Evolutionary conservation across 2,113 vertebrate genomes (phyloP), one percentile per base, ranked within the genome.

Genomic region (Brachyistius frenatus): DNA sequence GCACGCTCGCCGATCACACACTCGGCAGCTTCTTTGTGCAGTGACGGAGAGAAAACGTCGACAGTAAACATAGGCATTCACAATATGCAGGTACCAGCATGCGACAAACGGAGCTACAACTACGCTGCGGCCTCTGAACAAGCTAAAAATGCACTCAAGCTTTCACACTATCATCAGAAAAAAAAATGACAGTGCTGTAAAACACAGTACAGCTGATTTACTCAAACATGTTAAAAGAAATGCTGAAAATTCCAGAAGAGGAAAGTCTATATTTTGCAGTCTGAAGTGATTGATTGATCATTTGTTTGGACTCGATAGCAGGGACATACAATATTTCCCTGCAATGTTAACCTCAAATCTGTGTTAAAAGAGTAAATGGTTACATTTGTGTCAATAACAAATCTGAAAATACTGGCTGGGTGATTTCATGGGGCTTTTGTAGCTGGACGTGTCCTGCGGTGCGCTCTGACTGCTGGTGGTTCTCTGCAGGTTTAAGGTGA

Each of bases 381-480:
- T 44, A 44, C 10, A 14, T 39, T 4, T 5, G 14, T 1, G 4
- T 92, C 71, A 95, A 81, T 95, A 95, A 60, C 95, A 94, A 58
- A 95, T 95, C 88, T 95, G 96, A 84, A 97, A 97, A 84, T 95
- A 95, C 69, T 94, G 93, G 91, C 94, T 94, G 66, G 93, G 93
- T 33, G 95, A 95, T 81, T 95, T 95, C 84, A 93, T 81, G 57
- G 95, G 92, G 87, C 94, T 94, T 88, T 95, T 96, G 93, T 95
- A 95, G 86, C 86, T 94, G 81, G 92, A 91, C 9, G 86, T 90
- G 10, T 91, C 89, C 52, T 87, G 80, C 65, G 86, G 69, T 39
- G 80, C 83, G 66, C 63, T 93, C 83, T 92, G 94, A 84, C 89
- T 92, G 74, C 70, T 87, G 54, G 87, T 80, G 86, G 81, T 94